Evolutionary conservation across 1,140 invertebrate species (phyloP), one percentile per base, ranked within the genome.

Genomic region (Rhagoletis pomonella): DNA sequence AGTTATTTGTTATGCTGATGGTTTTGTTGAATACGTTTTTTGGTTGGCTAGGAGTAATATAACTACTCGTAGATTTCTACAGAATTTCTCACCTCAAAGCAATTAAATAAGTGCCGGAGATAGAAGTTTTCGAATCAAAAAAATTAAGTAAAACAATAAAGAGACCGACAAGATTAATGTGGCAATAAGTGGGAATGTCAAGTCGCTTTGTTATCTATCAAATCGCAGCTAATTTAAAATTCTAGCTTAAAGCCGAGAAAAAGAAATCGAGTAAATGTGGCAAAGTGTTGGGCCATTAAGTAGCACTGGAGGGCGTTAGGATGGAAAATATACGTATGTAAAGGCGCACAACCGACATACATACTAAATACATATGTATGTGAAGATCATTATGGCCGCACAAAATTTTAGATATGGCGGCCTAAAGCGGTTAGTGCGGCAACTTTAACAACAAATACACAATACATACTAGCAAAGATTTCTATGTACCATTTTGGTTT

Each of bases 281-380:
- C 60, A 62, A 12, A 55, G 73, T 55, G 73, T 58, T 81, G 47
- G 73, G 73, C 73, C 73, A 81, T 55, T 47, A 81, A 55, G 73
- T 19, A 81, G 47, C 73, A 29, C 47, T n/a, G 47, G 44, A 19
- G 69, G 69, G 69, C 42, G 69, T 73, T 39, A 47, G 17, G 17
- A 47, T 73, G 69, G 47, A 44, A 17, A 17, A 1, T 62, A n/a
- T 62, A 10, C 17, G 60, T n/a, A 62, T 62, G 60, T 62, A 3
- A 55, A 55, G 60, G 4, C 29, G 29, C 29, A 29, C 29, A 29
- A 29, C 29, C 29, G 29, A 29, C 29, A 29, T 1, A 29, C 29
- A 29, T 29, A 29, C 29, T 29, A 29, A 29, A 29, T 29, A 29
- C 29, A 29, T 29, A 29, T 29, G 29, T 29, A 29, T 29, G 29